Base-by-base conservation (phyloP, 2,888 invertebrate species). In the Ametastegia equiseti region DNA sequence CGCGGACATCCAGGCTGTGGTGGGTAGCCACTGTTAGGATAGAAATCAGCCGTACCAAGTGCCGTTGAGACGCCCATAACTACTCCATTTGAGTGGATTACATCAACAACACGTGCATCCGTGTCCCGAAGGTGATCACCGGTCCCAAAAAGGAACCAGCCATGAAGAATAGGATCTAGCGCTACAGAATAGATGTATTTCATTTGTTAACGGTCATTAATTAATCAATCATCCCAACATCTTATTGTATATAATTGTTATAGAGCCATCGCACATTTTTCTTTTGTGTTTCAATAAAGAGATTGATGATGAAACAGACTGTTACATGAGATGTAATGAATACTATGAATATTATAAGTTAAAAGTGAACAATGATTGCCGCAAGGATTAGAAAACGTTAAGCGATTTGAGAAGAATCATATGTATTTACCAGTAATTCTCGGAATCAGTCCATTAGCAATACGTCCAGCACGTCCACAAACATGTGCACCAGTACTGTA, bases 1-100 rank as follows among this genome's bases (percentile, higher is more conserved):
- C 50, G 4, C 3, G 6, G 1, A 33, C 75, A 77, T 77, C 75
- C 75, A 47, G 75, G 75, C 15, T 77, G 75, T 19, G 54, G 50
- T 27, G 75, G 33, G 19, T 77, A 77, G 27, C 75, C 60, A 19
- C 33, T 60, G 60, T 78, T 78, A 5, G 78, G 60, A 78, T 78
- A 60, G 36, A 78, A 60, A 13, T 60, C 78, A 50, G 33, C 63
- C 1, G 42, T 39, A 13, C 78, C 78, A 60, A 69, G 30, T 15
- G 65, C 33, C 7, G 15, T 65, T 36, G 65, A n/a, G 11, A 65
- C 65, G 33, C 33, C 33, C 65, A 65, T n/a, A 23, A 65, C 13
- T 36, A 33, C 57, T 7, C 23, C 23, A n/a, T 65, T 36, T 6
- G 33, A 23, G 36, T 36, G 33, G 6, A 65, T 65, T n/a, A 65